Evolutionary conservation across 2,113 vertebrate genomes (phyloP), one percentile per base, ranked within the genome.

Genomic region (Panthera tigris): DNA sequence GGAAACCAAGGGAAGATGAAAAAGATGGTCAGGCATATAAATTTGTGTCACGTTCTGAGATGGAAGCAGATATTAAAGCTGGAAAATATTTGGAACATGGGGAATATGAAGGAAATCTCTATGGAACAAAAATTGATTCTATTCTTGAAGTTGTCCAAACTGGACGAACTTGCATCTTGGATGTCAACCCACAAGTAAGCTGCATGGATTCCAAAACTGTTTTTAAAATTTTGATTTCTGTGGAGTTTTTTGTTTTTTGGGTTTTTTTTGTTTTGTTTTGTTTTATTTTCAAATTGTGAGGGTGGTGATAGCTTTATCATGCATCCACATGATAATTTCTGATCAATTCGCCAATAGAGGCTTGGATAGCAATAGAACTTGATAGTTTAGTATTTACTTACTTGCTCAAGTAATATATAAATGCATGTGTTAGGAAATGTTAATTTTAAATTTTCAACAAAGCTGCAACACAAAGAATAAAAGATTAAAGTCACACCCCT

Each of bases 101-200:
- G 16, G 99, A 99, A 92, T 99, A 99, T 45, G 99, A 99, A 96
- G 99, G 99, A 86, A 99, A 99, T 98, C 99, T 99, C 93, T 99
- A 99, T 36, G 99, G 99, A 97, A 99, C 99, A 93, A 99, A 99
- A 98, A 99, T 99, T 3, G 99, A 99, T 98, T 99, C 99, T 16
- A 99, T 99, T 95, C 99, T 99, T 69, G 99, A 99, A 98, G 99
- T 99, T 97, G 99, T 99, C 95, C 97, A 98, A 41, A 99, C 99
- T 1, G 99, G 99, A 78, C 98, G 99, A 31, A 99, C 99, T 50
- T 99, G 99, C 98, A 99, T 99, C 98, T 99, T 99, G 95, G 99
- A 99, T 0, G 99, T 99, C 95, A 99, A 99, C 98, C 99, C 99
- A 90, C 99, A 99, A 99, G 99, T 99, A 96, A 94, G 90, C 87